These are phyloP conservation scores for Ciconia stormi DNA, from an alignment of 2,113 vertebrate genomes.

Conservation along the genomic window DNA sequence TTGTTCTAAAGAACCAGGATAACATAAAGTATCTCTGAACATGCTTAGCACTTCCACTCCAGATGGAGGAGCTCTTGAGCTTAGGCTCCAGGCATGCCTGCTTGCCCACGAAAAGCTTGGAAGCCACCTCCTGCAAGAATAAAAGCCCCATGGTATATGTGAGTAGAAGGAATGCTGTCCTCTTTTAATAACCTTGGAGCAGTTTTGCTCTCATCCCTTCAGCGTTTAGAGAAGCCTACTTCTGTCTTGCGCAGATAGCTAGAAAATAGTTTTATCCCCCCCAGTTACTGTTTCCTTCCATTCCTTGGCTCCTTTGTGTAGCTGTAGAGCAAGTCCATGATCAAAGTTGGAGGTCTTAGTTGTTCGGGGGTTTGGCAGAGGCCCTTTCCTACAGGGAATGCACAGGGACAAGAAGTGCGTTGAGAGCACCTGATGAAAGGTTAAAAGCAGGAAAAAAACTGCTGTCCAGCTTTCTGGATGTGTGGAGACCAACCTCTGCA, in stretches of 20 bases:
- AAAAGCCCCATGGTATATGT: neutral
- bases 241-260: neutral
- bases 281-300: neutral
- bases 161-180: neutral
- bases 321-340: neutral
- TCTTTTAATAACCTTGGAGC: neutral
- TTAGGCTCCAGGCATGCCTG: neutral
- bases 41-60: neutral
- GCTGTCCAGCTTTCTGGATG: neutral
- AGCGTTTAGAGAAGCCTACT: neutral
- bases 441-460: neutral
- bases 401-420: neutral
- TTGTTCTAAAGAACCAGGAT: neutral
- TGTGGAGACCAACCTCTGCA: rapidly evolving
- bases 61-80: neutral
- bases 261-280: neutral
- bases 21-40: neutral
- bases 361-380: neutral
- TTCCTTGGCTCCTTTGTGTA: neutral
- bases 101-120: neutral
- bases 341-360: neutral
- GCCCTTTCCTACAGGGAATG: neutral
- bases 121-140: neutral
- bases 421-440: neutral
- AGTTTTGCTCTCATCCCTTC: neutral